phyloP scores from a whole-genome alignment of 2,113 vertebrate genomes.

The Oceanodroma tethys region DNA sequence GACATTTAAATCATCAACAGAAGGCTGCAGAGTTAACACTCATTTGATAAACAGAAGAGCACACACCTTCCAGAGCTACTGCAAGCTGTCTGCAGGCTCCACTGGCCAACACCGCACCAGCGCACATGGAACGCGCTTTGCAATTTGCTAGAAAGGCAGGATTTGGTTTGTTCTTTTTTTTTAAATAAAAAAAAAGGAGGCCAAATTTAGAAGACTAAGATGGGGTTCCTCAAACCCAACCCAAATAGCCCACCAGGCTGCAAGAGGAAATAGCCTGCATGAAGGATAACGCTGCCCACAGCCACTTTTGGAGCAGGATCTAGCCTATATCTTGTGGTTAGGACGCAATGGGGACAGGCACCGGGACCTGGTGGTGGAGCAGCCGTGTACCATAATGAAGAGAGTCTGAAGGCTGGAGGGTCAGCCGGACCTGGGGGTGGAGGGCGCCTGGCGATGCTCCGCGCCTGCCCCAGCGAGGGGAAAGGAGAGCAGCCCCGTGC shows the following conservation, averaged over 20 bases:
- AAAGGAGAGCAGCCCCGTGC: background rate
- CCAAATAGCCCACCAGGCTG: background rate
- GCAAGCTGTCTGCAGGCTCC: slow-evolving; percentile 29
- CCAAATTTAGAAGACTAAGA: background rate
- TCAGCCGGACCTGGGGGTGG: fast-evolving
- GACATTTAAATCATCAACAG: slow-evolving; percentile 41
- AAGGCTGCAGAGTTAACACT: slow-evolving; percentile 31
- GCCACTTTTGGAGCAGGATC: background rate
- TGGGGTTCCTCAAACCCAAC: background rate
- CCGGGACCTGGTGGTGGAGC: background rate
- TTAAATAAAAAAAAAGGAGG: background rate
- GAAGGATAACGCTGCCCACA: fast-evolving
- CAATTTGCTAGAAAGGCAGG: background rate
- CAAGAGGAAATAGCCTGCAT: background rate
- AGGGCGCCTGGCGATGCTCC: fast-evolving
- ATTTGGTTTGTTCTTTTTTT: background rate
- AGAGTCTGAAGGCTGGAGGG: background rate
- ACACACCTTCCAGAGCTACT: slow-evolving; percentile 33
- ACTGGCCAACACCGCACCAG: background rate
- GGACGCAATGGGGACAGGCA: fast-evolving
- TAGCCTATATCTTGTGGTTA: background rate
- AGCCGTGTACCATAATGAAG: background rate
- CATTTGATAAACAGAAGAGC: background rate
- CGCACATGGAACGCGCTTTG: background rate
- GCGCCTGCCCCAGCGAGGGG: fast-evolving